Evolutionary conservation across 2,888 invertebrate species (phyloP).

Genomic region (Drosophila rellima): DNA sequence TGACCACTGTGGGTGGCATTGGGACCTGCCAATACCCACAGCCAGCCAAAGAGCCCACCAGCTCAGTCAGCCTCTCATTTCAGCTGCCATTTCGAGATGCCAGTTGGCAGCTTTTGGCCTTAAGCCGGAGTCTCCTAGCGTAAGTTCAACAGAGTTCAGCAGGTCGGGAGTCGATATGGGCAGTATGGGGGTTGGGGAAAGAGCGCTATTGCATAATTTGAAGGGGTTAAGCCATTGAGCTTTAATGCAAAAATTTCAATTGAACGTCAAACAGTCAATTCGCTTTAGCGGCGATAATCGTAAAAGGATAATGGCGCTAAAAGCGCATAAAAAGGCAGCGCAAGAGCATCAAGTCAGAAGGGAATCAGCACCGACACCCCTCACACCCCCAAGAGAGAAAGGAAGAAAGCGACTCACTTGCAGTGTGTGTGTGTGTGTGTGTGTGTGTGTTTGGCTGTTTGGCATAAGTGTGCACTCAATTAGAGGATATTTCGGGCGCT

Average conservation of each 20-base stretch:
- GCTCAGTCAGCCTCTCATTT: conserved; percentile 5
- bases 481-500: conserved; percentile 70
- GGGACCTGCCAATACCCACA: conserved; percentile 8
- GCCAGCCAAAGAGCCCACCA: background rate
- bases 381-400: conserved; percentile 1
- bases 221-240: conserved; percentile 81
- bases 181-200: background rate
- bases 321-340: conserved; percentile 76
- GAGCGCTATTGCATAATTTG: conserved; percentile 75
- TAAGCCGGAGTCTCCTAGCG: conserved; percentile 20
- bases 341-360: conserved; percentile 10
- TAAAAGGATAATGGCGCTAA: conserved; percentile 82
- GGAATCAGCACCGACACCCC: conserved; percentile 12
- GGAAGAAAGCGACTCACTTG: conserved; percentile 5
- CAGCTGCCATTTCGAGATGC: conserved; percentile 41
- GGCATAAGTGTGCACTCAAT: conserved; percentile 79
- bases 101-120: conserved; percentile 30
- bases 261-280: conserved; percentile 82
- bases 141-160: background rate
- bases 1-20: conserved; percentile 37
- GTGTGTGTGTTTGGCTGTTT: conserved; percentile 31
- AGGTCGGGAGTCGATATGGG: background rate
- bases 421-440: conserved; percentile 15
- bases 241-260: conserved; percentile 82
- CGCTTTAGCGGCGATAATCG: conserved; percentile 82